Percentiles rank a stretch among this genome's conserved stretches.
phyloP scores from a whole-genome alignment of 2,888 invertebrate species.

The Amphipyra berbera region DNA sequence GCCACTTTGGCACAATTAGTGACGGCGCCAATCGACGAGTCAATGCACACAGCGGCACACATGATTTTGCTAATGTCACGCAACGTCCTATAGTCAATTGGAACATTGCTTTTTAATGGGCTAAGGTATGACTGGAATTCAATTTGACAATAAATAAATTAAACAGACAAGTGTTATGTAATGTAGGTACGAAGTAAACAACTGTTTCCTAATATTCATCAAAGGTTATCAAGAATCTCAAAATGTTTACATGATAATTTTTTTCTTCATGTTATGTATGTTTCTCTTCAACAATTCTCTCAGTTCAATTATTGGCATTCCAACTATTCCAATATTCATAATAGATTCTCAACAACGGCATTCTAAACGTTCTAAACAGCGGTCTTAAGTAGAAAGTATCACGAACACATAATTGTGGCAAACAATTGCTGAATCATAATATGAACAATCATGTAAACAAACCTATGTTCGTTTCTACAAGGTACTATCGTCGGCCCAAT shows the following conservation, averaged over 20 bases:
- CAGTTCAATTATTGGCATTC: conserved; percentile 35
- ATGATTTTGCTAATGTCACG: conserved; percentile 41
- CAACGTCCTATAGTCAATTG: conserved; percentile 44
- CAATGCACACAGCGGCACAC: conserved; percentile 28
- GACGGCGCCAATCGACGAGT: conserved; percentile 73
- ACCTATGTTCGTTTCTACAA: conserved; percentile 18
- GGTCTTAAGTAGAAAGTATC: conserved; percentile 56
- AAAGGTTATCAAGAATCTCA: too few species aligned
- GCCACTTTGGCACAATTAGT: conserved; percentile 81
- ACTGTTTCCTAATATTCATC: too few species aligned
- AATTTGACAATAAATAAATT: not conserved
- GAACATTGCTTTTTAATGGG: conserved; percentile 37
- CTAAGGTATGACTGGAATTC: conserved; percentile 34
- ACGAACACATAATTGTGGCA: conserved; percentile 53
- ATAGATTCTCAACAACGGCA: conserved; percentile 48
- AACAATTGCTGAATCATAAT: conserved; percentile 53
- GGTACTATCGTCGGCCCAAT: conserved; percentile 54
- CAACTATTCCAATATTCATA: conserved; percentile 40
- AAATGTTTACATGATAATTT: not conserved
- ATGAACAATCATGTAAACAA: conserved; percentile 49
- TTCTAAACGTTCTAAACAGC: conserved; percentile 43
- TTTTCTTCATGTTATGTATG: not conserved
- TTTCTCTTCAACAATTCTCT: not conserved
- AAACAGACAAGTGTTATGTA: not conserved
- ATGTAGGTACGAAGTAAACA: too few species aligned